phyloP scores from a whole-genome alignment of 2,888 invertebrate genomes.

The Cepaea hortensis region DNA sequence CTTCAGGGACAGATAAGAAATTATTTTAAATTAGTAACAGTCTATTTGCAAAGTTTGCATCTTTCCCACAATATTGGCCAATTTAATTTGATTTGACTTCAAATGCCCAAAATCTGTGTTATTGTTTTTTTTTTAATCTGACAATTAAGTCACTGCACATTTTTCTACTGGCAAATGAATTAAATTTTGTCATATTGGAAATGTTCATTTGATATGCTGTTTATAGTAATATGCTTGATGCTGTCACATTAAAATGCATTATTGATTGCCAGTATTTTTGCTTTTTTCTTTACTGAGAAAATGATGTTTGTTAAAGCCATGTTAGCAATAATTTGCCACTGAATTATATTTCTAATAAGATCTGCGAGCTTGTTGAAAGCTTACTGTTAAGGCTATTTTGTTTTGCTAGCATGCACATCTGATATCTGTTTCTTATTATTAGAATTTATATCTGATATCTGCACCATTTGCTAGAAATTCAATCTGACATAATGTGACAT shows the following conservation, averaged over 20 bases:
- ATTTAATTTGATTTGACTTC: background rate
- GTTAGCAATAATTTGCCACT: background rate
- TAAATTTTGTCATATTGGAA: background rate
- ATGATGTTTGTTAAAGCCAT: background rate
- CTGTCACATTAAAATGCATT: background rate
- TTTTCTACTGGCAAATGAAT: slow-evolving; percentile 5
- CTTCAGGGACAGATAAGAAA: background rate
- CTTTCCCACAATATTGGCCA: background rate
- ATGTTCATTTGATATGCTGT: slow-evolving; percentile 15
- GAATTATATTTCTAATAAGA: slow-evolving; percentile 19
- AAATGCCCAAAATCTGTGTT: background rate
- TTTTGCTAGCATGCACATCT: background rate
- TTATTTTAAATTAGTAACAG: background rate
- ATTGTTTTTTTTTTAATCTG: background rate
- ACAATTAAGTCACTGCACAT: background rate
- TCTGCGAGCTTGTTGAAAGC: slow-evolving; percentile 13
- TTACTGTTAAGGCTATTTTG: background rate
- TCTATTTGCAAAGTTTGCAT: background rate
- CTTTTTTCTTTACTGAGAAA: background rate
- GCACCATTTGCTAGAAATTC: too few species aligned
- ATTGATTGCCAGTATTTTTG: background rate
- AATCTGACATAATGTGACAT: too few species aligned
- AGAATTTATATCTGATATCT: too few species aligned
- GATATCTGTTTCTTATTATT: too few species aligned
- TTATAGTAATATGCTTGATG: background rate